phyloP scores from a whole-genome alignment of 2,113 vertebrate genomes.

The Neodon shergylaensis region DNA sequence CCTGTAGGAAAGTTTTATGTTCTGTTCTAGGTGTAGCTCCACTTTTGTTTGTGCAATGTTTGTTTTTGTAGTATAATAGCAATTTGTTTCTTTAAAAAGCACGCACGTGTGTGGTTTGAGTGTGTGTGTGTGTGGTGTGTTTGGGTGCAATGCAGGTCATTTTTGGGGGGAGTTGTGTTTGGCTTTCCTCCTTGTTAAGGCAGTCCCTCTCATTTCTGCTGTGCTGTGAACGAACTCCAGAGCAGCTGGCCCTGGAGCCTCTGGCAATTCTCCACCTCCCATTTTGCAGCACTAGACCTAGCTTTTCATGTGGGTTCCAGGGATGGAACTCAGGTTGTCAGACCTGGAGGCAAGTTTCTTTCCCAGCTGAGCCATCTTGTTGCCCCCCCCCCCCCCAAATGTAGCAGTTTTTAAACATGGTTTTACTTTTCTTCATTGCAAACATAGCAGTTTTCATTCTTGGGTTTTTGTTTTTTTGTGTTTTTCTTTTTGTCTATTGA shows the following conservation, averaged over 20 bases:
- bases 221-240: background rate
- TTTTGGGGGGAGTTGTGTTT: background rate
- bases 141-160: background rate
- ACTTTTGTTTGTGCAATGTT: background rate
- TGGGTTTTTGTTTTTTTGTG: background rate
- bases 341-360: background rate
- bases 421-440: slow-evolving; percentile 44
- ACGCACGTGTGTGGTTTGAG: background rate
- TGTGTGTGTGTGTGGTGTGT: background rate
- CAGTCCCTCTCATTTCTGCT: background rate
- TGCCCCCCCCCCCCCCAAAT: background rate
- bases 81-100: background rate
- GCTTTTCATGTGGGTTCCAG: background rate
- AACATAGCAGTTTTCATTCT: background rate
- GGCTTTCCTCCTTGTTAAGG: background rate
- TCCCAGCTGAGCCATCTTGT: background rate
- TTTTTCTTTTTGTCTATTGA: slow-evolving; percentile 23
- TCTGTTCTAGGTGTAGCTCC: background rate
- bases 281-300: background rate
- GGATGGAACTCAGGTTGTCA: background rate
- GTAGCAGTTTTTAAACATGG: slow-evolving; percentile 25
- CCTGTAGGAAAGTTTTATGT: background rate
- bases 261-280: background rate
- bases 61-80: background rate
- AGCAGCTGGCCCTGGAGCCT: background rate